Evolutionary conservation across 2,888 invertebrate genomes (phyloP), one percentile per base, ranked within the genome.

Genomic region (Anagyrus pseudococci): DNA sequence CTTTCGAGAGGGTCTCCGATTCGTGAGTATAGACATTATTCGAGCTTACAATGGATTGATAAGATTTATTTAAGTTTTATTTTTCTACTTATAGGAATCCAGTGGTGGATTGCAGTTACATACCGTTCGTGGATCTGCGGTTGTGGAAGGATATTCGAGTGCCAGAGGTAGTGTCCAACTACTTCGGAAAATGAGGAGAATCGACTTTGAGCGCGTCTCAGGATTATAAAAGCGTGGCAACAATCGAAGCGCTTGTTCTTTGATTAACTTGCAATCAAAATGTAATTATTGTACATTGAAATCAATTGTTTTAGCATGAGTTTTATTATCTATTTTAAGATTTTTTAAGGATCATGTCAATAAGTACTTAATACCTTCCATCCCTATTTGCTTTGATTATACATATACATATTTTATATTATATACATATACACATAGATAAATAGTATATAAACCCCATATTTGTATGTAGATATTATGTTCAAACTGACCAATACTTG

Each of bases 111-210:
- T 93, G 92, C 72, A 80, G 84, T 53, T 84, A 87, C 69, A 77
- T 92, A 71, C 89, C 89, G 0, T 74, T 78, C 15, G 76, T 91
- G 58, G 86, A 92, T 80, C 81, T 92, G 29, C 83, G 82, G 57
- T 81, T 82, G 50, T 92, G 92, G 86, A 85, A 83, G 71, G 83
- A 79, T 40, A 20, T 63, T 2, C 66, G 59, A 19, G 13, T 33
- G 15, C 44, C 61, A n/a, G 26, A 8, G 7, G 20, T 43, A 4
- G 43, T 4, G 20, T 4, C 23, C 23, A 22, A n/a, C 22, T 2
- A 19, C 4, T 46, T 3, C 46, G 23, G 43, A 43, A 17, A 17
- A 8, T n/a, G n/a, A n/a, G n/a, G n/a, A n/a, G n/a, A n/a, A n/a
- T n/a, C n/a, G n/a, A 13, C 6, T 44, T 20, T 44, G n/a, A 22